Base-by-base conservation (phyloP, 64 coral and sea anemone genomes). In the Cladopsammia gracilis region DNA sequence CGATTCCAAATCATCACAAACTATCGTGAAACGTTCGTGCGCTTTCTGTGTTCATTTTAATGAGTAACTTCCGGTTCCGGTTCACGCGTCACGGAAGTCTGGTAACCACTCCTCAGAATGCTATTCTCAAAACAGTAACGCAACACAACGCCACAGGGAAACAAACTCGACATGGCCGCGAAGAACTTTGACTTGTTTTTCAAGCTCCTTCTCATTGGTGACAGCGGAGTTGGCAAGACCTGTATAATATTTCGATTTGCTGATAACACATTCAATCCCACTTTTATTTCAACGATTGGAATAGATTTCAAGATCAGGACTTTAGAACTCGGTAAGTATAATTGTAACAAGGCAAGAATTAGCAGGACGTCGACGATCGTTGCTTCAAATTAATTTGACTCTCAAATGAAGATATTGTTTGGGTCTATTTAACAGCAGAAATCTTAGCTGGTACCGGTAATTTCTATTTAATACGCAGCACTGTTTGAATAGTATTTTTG, bases 301-400 rank as follows among this genome's bases (percentile, higher is more conserved):
- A 99, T 99, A 10, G 98, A 99, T 85, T 99, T 99, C 51, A 99
- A 99, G 77, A 99, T 99, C 60, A 96, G 96, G 83, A 99, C 98
- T 0, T 49, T 99, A 46, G 91, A 99, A 11, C 54, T 99, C 14
- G 98, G 98, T 99, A 44, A 89, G 98, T 96, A 19, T 56, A 56
- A 7, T 10, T 6, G 53, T 10, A 56, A 12, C 12, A 56, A 10
- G 12, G 53, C 53, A 56, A 7, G 12, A 56, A 56, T 10, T 56
- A 56, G 34, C 34, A 34, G 34, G 34, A 34, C 34, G 34, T 34
- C 53, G 24, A 19, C 12, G n/a, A n/a, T 24, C 42, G 25, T n/a
- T 2, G 13, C 8, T 23, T 49, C 64, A 8, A 45, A 45, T 10
- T 25, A 45, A 20, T 64, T 20, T 50, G 20, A 15, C 80, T 10